Evolutionary conservation across 2,888 invertebrate species (phyloP).

Genomic region (Amorpha juglandis): DNA sequence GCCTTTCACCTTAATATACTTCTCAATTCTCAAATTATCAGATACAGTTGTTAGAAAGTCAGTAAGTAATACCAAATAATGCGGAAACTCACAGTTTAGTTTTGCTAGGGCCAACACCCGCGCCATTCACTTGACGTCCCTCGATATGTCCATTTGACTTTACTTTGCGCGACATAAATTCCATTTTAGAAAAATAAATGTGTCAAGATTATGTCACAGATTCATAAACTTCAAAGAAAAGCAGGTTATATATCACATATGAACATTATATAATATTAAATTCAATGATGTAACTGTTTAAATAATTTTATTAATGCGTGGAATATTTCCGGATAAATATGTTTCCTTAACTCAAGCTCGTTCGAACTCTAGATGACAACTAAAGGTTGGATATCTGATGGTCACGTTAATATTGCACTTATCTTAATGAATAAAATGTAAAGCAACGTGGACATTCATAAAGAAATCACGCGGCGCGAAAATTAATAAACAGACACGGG

Average conservation of each 20-base stretch:
- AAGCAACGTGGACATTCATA: conserved; percentile 41
- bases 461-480: conserved; percentile 43
- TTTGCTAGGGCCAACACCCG: conserved; percentile 47
- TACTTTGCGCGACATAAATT: conserved; percentile 68
- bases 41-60: background rate
- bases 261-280: background rate
- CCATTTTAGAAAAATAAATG: conserved; percentile 61
- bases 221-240: conserved; percentile 1
- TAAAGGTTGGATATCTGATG: conserved; percentile 58
- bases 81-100: conserved; percentile 62
- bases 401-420: conserved; percentile 51
- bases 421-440: conserved; percentile 44
- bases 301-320: background rate
- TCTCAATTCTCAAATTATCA: background rate
- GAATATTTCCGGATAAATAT: background rate
- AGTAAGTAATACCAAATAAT: conserved; percentile 2
- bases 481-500: conserved; percentile 44
- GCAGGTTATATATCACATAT: background rate
- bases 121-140: conserved; percentile 70
- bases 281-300: background rate
- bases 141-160: conserved; percentile 67
- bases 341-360: conserved; percentile 46
- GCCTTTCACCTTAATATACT: background rate
- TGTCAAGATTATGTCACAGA: conserved; percentile 15
- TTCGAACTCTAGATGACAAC: conserved; percentile 68